Evolutionary conservation across 1,140 invertebrate genomes (phyloP), one percentile per base, ranked within the genome.

Genomic region (Tribolium madens): DNA sequence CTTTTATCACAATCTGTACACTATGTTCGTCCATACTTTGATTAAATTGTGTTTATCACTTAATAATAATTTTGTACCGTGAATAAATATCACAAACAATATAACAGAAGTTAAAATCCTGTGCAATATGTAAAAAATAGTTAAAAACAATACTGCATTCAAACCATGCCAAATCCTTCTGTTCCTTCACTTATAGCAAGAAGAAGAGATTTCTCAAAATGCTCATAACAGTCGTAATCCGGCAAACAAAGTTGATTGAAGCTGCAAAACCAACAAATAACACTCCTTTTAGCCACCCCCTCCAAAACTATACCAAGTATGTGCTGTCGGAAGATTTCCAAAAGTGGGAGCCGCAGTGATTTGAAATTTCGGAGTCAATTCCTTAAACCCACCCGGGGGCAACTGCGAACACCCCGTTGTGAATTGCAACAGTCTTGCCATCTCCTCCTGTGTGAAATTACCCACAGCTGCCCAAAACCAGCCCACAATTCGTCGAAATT

Each of bases 221-320:
- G 93, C 87, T 98, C 96, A 86, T 97, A 98, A 81, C 90, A 92
- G 83, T 97, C 96, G 87, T 98, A 98, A 86, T 97, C 95, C 13
- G 97, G 96, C 82, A 98, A 89, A 87, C 96, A 98, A 47, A 98
- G 90, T 87, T 98, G 96, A 90, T 98, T 98, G 87, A 98, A 98
- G 89, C 95, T 96, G 87, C 60, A 91, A 91, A n/a, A n/a, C n/a
- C n/a, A n/a, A n/a, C n/a, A n/a, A n/a, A n/a, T n/a, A n/a, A n/a
- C n/a, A n/a, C n/a, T n/a, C n/a, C n/a, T n/a, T n/a, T n/a, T n/a
- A n/a, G n/a, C n/a, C n/a, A n/a, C n/a, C n/a, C n/a, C n/a, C n/a
- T n/a, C n/a, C n/a, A n/a, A n/a, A n/a, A 26, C 31, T 12, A 31
- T 36, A 95, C 93, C 96, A 97, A 50, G 96, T 97, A 86, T 98